Evolutionary conservation across 2,113 vertebrate genomes (phyloP).

Genomic region (Terrapene triunguis): DNA sequence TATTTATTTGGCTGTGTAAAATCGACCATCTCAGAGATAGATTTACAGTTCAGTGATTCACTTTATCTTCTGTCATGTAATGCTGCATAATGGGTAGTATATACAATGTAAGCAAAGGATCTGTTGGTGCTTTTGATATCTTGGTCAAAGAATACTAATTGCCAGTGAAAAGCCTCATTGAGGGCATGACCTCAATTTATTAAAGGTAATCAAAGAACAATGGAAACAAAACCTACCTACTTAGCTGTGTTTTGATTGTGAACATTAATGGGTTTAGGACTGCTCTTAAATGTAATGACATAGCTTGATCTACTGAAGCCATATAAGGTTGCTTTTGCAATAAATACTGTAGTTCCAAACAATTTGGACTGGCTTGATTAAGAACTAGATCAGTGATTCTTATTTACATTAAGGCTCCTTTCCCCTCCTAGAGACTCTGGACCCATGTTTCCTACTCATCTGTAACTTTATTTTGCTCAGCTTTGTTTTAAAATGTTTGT

Average conservation of each 20-base stretch:
- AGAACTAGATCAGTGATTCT: not conserved
- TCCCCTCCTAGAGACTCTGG: not conserved
- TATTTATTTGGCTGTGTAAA: conserved; percentile 39
- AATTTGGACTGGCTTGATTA: not conserved
- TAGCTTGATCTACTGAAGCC: not conserved
- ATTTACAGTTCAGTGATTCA: conserved; percentile 47
- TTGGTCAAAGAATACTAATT: not conserved
- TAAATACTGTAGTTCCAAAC: not conserved
- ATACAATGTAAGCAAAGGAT: conserved; percentile 19
- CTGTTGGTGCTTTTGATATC: not conserved
- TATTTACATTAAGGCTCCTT: not conserved
- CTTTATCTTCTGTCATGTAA: conserved; percentile 34
- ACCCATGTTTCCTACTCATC: not conserved
- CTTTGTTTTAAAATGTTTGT: not conserved
- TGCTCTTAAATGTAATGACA: not conserved
- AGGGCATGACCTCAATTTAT: not conserved
- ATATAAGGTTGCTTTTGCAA: not conserved
- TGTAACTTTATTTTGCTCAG: not conserved
- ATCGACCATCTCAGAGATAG: conserved; percentile 9
- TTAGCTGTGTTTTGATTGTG: not conserved
- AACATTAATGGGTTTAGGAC: not conserved
- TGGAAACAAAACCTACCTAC: not conserved
- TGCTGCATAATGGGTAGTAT: not conserved
- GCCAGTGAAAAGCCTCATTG: not conserved
- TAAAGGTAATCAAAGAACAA: not conserved